phyloP scores from a whole-genome alignment of 2,888 invertebrate species.

The Norana najaformis region DNA sequence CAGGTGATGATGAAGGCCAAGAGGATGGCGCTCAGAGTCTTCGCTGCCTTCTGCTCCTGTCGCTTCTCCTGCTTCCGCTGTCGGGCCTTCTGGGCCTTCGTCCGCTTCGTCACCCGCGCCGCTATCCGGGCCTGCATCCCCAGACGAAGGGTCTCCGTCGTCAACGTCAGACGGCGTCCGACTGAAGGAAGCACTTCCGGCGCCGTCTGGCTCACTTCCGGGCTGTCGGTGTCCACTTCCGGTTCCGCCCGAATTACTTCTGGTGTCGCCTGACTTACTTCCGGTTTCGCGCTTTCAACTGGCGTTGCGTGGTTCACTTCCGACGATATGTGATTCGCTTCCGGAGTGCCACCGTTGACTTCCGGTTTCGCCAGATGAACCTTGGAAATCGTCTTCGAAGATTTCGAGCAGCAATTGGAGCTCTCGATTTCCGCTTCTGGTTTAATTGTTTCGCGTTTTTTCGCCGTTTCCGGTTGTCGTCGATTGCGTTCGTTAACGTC shows the following conservation, averaged over 20 bases:
- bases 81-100: slow-evolving; percentile 54
- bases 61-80: slow-evolving; percentile 92
- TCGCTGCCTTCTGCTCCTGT: slow-evolving; percentile 95
- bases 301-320: not conserved
- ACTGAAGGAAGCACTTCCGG: slow-evolving; percentile 27
- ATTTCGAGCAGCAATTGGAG: not conserved
- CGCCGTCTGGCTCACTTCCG: not conserved
- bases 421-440: not conserved
- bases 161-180: slow-evolving; percentile 25
- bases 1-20: slow-evolving; percentile 97
- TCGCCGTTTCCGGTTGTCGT: not conserved
- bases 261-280: not conserved
- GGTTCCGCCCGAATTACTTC: not conserved
- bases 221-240: not conserved
- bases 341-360: not conserved
- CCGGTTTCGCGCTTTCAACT: not conserved
- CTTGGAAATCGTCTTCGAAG: not conserved
- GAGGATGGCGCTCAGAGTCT: slow-evolving; percentile 89
- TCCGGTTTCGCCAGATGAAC: not conserved
- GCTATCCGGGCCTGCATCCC: slow-evolving; percentile 55
- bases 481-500: not conserved
- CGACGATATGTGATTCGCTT: not conserved
- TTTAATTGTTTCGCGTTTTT: not conserved
- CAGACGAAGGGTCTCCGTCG: slow-evolving; percentile 33
- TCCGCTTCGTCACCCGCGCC: slow-evolving; percentile 51